Conservation (phyloP, 2,888 invertebrate species). For the Silvanus unidentatus region DNA sequence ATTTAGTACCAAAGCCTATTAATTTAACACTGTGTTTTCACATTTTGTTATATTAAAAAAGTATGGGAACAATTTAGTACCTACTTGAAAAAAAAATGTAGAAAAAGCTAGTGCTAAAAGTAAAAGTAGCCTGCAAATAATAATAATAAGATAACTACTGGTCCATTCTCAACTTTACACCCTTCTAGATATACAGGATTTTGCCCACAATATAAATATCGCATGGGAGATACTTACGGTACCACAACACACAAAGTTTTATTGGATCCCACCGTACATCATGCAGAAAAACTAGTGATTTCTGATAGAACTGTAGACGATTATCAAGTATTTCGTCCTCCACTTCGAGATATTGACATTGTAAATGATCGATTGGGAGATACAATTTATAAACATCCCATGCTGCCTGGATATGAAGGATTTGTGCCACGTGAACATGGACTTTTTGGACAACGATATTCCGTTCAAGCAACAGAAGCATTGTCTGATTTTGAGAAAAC, state of each 20-base stretch:
- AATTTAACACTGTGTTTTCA: too few relatives aligned
- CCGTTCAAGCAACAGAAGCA: slow-evolving; percentile 66
- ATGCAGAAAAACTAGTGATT: slow-evolving; percentile 64
- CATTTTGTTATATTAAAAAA: too few relatives aligned
- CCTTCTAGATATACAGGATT: slow-evolving; percentile 65
- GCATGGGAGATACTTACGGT: slow-evolving; percentile 71
- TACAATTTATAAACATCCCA: slow-evolving; percentile 65
- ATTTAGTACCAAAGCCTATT: too few relatives aligned
- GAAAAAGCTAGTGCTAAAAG: not conserved
- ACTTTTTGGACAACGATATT: slow-evolving; percentile 65
- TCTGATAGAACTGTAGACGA: slow-evolving; percentile 60
- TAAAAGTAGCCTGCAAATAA: not conserved
- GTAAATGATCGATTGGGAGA: slow-evolving; percentile 62
- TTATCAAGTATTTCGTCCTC: slow-evolving; percentile 56
- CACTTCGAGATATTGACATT: slow-evolving; percentile 59
- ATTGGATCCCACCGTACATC: slow-evolving; percentile 65
- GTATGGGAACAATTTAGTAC: too few relatives aligned
- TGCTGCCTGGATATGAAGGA: slow-evolving; percentile 70
- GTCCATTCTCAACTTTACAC: not conserved
- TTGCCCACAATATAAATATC: slow-evolving; percentile 68
- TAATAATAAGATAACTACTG: not conserved
- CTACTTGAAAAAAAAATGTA: not conserved
- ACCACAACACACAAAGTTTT: slow-evolving; percentile 67
- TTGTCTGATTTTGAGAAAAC: slow-evolving; percentile 64
- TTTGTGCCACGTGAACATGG: slow-evolving; percentile 62